Evolutionary conservation across 2,113 vertebrate genomes (phyloP).

Genomic region (Xenus cinereus): DNA sequence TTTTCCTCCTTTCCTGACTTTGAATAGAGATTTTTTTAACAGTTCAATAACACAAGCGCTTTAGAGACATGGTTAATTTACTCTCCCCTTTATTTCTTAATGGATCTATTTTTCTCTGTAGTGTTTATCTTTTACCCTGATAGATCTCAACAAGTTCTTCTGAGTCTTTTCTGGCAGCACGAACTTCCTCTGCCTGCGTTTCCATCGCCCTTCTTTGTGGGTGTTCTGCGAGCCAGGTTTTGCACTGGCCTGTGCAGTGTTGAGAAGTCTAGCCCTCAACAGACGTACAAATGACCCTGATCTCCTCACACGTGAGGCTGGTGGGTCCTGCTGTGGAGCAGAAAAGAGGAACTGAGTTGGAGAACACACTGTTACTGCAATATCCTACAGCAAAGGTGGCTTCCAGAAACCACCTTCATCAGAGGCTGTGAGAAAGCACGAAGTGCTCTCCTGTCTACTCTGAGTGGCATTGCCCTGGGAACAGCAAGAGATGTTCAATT

Average conservation of each 20-base stretch:
- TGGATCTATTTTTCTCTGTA: slow-evolving; percentile 12
- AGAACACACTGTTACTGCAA: neutral
- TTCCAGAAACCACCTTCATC: neutral
- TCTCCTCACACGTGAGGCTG: rapidly evolving
- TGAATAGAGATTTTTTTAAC: slow-evolving; percentile 47
- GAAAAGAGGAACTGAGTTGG: neutral
- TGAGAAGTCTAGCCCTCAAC: neutral
- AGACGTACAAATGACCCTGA: neutral
- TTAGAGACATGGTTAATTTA: slow-evolving; percentile 46
- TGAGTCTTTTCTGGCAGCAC: neutral
- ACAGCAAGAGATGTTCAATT: neutral
- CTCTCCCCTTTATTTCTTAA: slow-evolving; percentile 35
- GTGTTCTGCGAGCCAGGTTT: neutral
- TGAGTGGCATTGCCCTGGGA: neutral
- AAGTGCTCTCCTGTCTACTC: neutral
- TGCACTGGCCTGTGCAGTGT: neutral
- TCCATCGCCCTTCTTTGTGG: neutral
- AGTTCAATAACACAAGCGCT: slow-evolving; percentile 44
- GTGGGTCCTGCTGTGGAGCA: neutral
- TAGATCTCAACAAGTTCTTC: neutral
- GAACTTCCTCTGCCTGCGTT: neutral
- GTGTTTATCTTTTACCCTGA: neutral
- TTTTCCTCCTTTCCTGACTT: slow-evolving; percentile 47
- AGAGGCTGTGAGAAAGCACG: neutral
- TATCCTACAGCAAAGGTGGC: neutral